Percentiles rank a stretch among this genome's conserved stretches.
Evolutionary conservation across 64 coral and sea anemone species (phyloP).

Genomic region (Acropora tenuis): DNA sequence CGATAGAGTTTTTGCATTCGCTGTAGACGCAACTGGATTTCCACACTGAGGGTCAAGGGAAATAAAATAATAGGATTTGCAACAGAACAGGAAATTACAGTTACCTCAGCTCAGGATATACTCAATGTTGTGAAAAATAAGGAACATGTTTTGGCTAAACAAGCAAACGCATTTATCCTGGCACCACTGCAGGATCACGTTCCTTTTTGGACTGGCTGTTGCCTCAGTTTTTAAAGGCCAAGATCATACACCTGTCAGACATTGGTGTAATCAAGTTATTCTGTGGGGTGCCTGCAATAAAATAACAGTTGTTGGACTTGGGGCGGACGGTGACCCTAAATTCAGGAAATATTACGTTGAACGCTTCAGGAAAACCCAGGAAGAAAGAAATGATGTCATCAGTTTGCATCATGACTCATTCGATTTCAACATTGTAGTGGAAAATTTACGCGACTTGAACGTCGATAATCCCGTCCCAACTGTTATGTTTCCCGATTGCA

Average conservation of each 20-base stretch:
- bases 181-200: constrained; percentile 56
- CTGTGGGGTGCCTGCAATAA: constrained; percentile 23
- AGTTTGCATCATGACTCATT: constrained; percentile 35
- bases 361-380: constrained; percentile 27
- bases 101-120: constrained; percentile 51
- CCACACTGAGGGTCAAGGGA: constrained; percentile 7
- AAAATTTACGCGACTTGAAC: constrained; percentile 1
- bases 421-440: constrained; percentile 38
- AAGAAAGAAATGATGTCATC: constrained; percentile 37
- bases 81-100: constrained; percentile 1
- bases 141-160: constrained; percentile 39
- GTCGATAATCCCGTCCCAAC: constrained; percentile 13
- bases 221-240: constrained; percentile 36
- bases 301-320: constrained; percentile 29
- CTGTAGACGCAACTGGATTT: constrained; percentile 17
- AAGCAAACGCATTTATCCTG: constrained; percentile 61
- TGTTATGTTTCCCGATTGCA: constrained; percentile 60
- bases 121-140: constrained; percentile 17
- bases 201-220: constrained; percentile 31
- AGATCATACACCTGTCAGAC: constrained; percentile 20
- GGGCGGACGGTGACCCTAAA: constrained; percentile 45
- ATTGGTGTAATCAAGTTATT: constrained; percentile 45
- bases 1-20: constrained; percentile 5
- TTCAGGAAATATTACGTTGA: constrained; percentile 46
- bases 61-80: constrained; percentile 41